phyloP scores from a whole-genome alignment of 2,113 vertebrate species.

The Drymodes brunneopygia region DNA sequence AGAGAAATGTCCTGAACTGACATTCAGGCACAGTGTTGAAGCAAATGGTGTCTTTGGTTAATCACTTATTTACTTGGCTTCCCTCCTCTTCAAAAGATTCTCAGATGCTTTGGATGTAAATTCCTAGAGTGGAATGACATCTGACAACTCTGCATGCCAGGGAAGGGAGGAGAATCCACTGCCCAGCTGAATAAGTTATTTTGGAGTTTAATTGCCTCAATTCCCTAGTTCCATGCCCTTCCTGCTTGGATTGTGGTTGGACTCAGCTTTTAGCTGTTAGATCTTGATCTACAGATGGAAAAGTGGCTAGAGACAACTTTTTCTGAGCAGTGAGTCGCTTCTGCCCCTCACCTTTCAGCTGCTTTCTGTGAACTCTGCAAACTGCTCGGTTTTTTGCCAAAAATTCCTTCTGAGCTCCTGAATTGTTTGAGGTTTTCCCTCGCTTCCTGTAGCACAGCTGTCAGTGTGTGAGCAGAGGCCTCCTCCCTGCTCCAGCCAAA shows the following conservation, averaged over 20 bases:
- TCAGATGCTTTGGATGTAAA: neutral
- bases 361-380: neutral
- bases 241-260: neutral
- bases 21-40: neutral
- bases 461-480: neutral
- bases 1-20: neutral
- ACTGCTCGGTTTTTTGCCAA: neutral
- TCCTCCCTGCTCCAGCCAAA: neutral
- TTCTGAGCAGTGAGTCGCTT: neutral
- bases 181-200: neutral
- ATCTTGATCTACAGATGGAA: neutral
- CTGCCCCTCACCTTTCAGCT: neutral
- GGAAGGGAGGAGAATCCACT: neutral
- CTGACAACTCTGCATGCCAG: accelerated
- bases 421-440: neutral
- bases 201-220: neutral
- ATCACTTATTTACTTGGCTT: neutral
- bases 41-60: neutral
- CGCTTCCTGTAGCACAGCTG: neutral
- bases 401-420: neutral
- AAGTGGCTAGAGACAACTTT: neutral
- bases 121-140: neutral
- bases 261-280: neutral
- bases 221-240: neutral
- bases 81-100: neutral